Percentiles rank a stretch among this genome's conserved stretches.
These are phyloP conservation scores for Apeira syringaria DNA, from an alignment of 2,888 invertebrate genomes.

Conservation along the genomic window DNA sequence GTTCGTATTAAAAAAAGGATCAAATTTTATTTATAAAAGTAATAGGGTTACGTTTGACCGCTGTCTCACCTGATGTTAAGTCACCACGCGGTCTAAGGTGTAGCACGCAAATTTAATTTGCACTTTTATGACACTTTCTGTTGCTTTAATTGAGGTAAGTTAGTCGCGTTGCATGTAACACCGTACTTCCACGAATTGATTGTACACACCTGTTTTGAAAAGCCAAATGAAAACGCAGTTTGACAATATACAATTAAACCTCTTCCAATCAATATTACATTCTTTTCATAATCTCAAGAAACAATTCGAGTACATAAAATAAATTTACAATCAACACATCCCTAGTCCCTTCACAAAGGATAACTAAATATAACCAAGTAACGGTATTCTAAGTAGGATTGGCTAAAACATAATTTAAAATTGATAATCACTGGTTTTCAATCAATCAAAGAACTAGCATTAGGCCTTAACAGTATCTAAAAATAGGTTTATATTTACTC, in stretches of 20 bases:
- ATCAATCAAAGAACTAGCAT: neutral
- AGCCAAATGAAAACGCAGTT: constrained; percentile 16
- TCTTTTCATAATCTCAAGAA: constrained; percentile 19
- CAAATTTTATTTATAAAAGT: too few species aligned
- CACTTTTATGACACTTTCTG: too few species aligned
- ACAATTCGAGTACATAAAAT: constrained; percentile 2
- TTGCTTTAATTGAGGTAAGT: too few species aligned
- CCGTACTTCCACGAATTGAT: neutral
- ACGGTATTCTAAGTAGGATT: constrained; percentile 15
- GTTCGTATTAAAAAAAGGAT: too few species aligned
- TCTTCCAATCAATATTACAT: constrained; percentile 14
- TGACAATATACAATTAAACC: constrained; percentile 9
- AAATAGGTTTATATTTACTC: constrained; percentile 39
- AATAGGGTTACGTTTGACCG: too few species aligned
- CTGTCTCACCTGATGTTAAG: too few species aligned
- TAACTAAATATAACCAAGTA: constrained; percentile 5
- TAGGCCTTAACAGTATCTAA: constrained; percentile 59
- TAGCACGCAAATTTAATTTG: too few species aligned
- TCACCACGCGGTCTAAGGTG: too few species aligned
- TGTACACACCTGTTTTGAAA: neutral
- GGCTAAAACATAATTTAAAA: constrained; percentile 15
- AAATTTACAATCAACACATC: constrained; percentile 10
- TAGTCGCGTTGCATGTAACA: too few species aligned
- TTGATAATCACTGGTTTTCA: constrained; percentile 8
- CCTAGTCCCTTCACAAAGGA: constrained; percentile 8